Base-by-base conservation (phyloP, 2,113 vertebrate genomes). In the Triplophysa tibetana region DNA sequence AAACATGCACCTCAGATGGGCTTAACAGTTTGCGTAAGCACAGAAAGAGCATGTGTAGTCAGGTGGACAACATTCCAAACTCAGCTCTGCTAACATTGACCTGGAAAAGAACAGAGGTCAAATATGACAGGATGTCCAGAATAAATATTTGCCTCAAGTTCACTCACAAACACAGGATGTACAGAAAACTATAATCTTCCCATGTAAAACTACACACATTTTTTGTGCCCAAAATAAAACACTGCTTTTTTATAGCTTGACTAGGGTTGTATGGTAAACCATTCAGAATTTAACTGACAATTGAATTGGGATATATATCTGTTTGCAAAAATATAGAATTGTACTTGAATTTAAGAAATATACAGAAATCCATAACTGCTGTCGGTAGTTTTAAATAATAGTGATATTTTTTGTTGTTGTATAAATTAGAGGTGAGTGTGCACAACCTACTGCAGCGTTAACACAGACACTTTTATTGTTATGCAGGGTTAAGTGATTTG, bases 61-160 rank as follows among this genome's bases (percentile, higher is more conserved):
- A 87, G 89, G 87, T 84, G 88, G 89, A 69, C 80, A 17, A 78
- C 79, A 83, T 88, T 89, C 85, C 85, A 82, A 78, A 81, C 79
- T 52, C 3, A 68, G 68, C 77, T 12, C 62, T 69, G 62, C 45
- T 81, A 58, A 17, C 12, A 70, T 4, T 10, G 61, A 5, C 82
- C 70, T 48, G 9, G 23, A 13, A 17, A 26, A 70, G 61, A 56
- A 50, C 69, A 64, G 50, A 58, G 16, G 63, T 82, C 67, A 79
- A 81, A 85, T 24, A 75, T 79, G 43, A 58, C 21, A 85, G 82
- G 85, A 89, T 87, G 78, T 76, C 72, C 82, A 80, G 62, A 56
- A 62, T 69, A 73, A n/a, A 52, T 13, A 33, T 41, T 45, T 2
- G 8, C 52, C 24, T 80, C 17, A 76, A 78, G 75, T 81, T 85